These are phyloP conservation scores for Rattus rattus DNA, from an alignment of 2,113 vertebrate species.

Conservation along the genomic window DNA sequence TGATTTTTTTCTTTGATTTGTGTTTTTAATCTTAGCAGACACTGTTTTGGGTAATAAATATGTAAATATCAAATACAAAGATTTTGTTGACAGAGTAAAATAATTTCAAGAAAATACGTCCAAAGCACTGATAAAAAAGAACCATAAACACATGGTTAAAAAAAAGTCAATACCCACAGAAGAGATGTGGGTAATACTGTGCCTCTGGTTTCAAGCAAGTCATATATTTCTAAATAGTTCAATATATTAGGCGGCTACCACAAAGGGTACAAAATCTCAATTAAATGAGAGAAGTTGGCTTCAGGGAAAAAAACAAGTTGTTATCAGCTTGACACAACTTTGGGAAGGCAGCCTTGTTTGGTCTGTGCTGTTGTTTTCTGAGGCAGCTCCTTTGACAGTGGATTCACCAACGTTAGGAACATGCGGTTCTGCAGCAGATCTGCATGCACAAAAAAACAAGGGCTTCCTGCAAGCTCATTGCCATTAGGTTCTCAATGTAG, in stretches of 20 bases:
- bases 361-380: background rate
- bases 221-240: background rate
- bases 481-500: background rate
- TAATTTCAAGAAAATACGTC: background rate
- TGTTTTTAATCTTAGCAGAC: slow-evolving; percentile 2
- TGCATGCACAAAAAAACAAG: background rate
- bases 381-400: background rate
- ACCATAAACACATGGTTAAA: background rate
- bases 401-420: background rate
- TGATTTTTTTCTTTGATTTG: background rate
- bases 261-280: background rate
- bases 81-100: background rate
- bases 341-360: background rate
- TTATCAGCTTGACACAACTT: background rate
- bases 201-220: background rate
- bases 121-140: background rate
- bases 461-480: background rate
- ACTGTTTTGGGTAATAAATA: background rate
- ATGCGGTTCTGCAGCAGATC: background rate
- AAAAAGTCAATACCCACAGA: background rate
- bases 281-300: background rate
- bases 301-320: background rate
- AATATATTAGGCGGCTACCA: background rate
- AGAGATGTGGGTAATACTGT: background rate
- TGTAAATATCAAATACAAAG: background rate